phyloP scores from a whole-genome alignment of 2,797 vertebrate genomes.

The Enteromius mattozi region DNA sequence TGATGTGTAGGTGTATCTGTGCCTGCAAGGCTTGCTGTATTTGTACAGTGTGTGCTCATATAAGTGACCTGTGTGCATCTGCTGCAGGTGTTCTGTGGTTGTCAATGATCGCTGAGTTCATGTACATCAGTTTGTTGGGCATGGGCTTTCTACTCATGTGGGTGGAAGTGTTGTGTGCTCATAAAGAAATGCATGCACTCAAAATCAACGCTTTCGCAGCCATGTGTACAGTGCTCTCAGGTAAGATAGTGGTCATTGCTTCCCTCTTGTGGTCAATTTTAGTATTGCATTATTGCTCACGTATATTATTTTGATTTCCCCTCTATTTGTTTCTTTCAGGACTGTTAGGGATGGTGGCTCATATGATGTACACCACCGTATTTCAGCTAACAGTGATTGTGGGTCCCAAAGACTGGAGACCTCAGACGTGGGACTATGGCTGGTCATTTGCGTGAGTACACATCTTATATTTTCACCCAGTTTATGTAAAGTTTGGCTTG shows the following conservation, averaged over 20 bases:
- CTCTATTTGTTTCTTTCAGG: slow-evolving; percentile 64
- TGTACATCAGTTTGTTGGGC: slow-evolving; percentile 83
- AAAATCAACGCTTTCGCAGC: slow-evolving; percentile 88
- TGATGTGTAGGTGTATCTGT: neutral
- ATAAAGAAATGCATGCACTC: slow-evolving; percentile 82
- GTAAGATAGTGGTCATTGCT: slow-evolving; percentile 62
- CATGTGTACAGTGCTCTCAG: slow-evolving; percentile 85
- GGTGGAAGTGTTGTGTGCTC: slow-evolving; percentile 80
- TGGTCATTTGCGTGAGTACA: slow-evolving; percentile 79
- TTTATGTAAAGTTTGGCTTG: neutral
- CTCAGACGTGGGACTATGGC: slow-evolving; percentile 80
- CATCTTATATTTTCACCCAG: neutral
- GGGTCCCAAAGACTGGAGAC: slow-evolving; percentile 86
- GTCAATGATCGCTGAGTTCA: slow-evolving; percentile 83
- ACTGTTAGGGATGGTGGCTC: slow-evolving; percentile 84
- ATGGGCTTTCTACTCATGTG: slow-evolving; percentile 88
- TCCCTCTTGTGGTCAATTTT: neutral
- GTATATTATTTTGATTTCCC: neutral
- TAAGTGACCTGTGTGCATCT: slow-evolving; percentile 12
- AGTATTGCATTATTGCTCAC: neutral
- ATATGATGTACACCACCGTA: slow-evolving; percentile 87
- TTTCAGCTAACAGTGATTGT: slow-evolving; percentile 86
- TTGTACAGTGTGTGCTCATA: neutral
- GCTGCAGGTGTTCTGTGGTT: slow-evolving; percentile 80
- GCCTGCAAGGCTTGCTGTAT: neutral